phyloP scores from a whole-genome alignment of 1,140 invertebrate species.

The Aleiodes sp. region DNA sequence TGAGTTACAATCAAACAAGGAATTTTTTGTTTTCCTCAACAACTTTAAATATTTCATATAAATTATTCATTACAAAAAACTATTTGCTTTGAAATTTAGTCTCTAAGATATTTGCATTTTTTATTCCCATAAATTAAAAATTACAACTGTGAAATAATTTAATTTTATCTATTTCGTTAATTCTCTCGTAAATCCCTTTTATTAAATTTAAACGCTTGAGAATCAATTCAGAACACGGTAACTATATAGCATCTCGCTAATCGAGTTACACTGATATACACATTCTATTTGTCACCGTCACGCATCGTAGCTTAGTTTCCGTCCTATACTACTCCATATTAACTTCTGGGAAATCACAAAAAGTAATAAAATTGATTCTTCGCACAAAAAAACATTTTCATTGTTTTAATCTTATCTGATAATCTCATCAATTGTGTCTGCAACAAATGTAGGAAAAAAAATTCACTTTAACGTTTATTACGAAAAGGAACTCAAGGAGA shows the following conservation, averaged over 20 bases:
- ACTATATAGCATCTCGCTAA: background rate
- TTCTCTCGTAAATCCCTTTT: too few species aligned
- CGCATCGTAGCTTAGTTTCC: background rate
- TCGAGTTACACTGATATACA: background rate
- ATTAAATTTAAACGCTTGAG: background rate
- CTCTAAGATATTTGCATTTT: too few species aligned
- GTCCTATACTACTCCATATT: background rate
- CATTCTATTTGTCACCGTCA: conserved; percentile 2
- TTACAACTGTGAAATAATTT: too few species aligned
- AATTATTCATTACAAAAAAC: too few species aligned
- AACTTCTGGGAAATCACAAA: too few species aligned
- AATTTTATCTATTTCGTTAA: too few species aligned
- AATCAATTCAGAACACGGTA: background rate
- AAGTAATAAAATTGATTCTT: too few species aligned
- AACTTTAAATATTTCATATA: too few species aligned
- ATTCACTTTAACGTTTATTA: background rate
- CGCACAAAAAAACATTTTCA: background rate
- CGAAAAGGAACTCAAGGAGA: background rate
- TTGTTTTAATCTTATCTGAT: background rate
- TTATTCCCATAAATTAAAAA: too few species aligned
- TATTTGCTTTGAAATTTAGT: too few species aligned
- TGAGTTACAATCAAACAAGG: background rate
- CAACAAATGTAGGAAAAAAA: background rate
- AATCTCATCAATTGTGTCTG: background rate
- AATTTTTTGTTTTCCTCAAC: background rate